Evolutionary conservation across 2,888 invertebrate species (phyloP).

Genomic region (Coenonympha glycerion): DNA sequence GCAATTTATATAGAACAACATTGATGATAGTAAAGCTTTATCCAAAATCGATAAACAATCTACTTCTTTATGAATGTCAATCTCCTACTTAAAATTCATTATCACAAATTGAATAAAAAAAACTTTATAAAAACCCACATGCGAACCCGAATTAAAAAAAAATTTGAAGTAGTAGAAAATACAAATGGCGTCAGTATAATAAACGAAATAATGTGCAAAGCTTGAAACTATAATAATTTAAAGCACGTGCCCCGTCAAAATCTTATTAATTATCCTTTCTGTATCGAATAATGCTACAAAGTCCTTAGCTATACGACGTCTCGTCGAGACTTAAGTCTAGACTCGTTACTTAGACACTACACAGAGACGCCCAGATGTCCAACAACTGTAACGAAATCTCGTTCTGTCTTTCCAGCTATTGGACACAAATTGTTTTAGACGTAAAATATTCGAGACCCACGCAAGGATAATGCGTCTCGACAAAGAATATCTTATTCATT

Average conservation of each 20-base stretch:
- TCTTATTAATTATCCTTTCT: background rate
- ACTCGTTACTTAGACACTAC: too few species aligned
- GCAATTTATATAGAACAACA: too few species aligned
- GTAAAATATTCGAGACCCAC: background rate
- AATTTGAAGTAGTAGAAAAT: too few species aligned
- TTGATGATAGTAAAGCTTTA: too few species aligned
- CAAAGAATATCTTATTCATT: background rate
- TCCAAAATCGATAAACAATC: too few species aligned
- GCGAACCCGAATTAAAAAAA: too few species aligned
- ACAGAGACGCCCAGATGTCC: background rate
- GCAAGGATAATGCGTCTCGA: background rate
- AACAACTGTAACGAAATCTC: background rate
- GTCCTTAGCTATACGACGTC: background rate
- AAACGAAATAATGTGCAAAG: too few species aligned
- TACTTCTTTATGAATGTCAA: too few species aligned
- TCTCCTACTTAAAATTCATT: too few species aligned
- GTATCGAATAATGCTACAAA: background rate
- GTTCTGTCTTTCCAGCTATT: background rate
- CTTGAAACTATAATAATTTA: background rate
- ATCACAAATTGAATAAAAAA: too few species aligned
- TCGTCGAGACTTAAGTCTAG: background rate
- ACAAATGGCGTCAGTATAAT: too few species aligned
- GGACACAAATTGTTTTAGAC: background rate
- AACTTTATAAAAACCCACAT: too few species aligned
- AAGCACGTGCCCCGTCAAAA: background rate